These are phyloP conservation scores for Rhingia campestris DNA, from an alignment of 2,888 invertebrate genomes.

Conservation along the genomic window DNA sequence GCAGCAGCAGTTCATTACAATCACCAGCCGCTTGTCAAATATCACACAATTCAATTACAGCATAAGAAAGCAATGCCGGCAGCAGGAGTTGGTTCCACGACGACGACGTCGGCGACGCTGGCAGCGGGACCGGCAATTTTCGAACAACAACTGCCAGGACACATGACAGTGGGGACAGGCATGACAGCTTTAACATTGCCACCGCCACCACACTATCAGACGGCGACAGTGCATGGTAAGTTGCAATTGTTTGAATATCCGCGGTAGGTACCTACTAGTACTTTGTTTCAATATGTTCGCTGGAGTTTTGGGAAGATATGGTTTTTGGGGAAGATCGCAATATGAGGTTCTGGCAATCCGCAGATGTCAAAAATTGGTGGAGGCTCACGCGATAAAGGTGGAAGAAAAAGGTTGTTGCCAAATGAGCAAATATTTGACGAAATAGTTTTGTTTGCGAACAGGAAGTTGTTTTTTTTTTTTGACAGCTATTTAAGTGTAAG, in stretches of 20 bases:
- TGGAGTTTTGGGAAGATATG: not conserved
- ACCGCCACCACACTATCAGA: slow-evolving; percentile 82
- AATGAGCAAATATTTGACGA: no score
- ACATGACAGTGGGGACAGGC: slow-evolving; percentile 74
- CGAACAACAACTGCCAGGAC: slow-evolving; percentile 69
- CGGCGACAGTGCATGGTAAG: slow-evolving; percentile 82
- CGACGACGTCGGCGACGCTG: slow-evolving; percentile 51
- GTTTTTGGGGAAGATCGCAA: no score
- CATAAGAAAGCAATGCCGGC: slow-evolving; percentile 75
- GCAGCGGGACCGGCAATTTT: slow-evolving; percentile 61
- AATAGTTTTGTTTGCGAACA: no score
- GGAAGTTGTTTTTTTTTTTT: no score
- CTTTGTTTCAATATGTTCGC: not conserved
- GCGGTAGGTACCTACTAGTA: no score
- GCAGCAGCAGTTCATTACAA: slow-evolving; percentile 75
- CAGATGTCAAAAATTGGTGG: no score
- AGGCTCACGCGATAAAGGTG: no score
- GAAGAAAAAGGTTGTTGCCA: no score
- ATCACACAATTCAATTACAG: slow-evolving; percentile 82
- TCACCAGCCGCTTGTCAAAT: slow-evolving; percentile 81
- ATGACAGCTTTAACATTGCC: slow-evolving; percentile 78
- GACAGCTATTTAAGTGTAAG: no score
- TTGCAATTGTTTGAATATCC: slow-evolving; percentile 36
- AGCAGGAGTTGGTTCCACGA: slow-evolving; percentile 44
- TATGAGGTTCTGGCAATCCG: no score